Conservation (phyloP, 2,113 vertebrate genomes). For the Orthochromis indermauri region DNA sequence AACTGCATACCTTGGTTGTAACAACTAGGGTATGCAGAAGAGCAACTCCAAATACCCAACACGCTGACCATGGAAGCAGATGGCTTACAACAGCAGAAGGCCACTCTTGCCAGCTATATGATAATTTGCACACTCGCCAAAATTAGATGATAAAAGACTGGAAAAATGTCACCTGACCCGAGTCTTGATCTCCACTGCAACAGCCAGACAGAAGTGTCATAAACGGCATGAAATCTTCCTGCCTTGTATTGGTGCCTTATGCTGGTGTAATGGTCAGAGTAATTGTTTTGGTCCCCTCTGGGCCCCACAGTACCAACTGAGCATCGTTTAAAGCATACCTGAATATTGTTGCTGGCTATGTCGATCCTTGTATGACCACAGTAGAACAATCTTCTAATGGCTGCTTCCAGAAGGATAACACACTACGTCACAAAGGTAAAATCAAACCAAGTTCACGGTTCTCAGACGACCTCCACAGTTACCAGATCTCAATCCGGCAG, state of each 20-base stretch:
- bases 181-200: not conserved
- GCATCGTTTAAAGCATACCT: not conserved
- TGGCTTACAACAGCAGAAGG: not conserved
- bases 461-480: not conserved
- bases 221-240: not conserved
- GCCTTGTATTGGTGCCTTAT: not conserved
- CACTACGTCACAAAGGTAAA: not conserved
- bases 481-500: not conserved
- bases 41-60: not conserved
- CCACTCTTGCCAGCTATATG: not conserved
- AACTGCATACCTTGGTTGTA: not conserved
- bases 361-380: not conserved
- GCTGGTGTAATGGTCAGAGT: not conserved
- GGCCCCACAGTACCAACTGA: not conserved
- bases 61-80: not conserved
- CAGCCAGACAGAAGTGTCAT: not conserved
- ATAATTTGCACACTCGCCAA: not conserved
- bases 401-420: not conserved
- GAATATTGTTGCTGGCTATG: not conserved
- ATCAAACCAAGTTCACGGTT: not conserved
- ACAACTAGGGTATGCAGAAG: not conserved
- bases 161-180: not conserved
- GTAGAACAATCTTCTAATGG: not conserved
- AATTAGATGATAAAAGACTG: not conserved
- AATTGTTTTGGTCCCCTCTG: not conserved